phyloP scores from a whole-genome alignment of 2,113 vertebrate species.

The Ramphastos sulfuratus region DNA sequence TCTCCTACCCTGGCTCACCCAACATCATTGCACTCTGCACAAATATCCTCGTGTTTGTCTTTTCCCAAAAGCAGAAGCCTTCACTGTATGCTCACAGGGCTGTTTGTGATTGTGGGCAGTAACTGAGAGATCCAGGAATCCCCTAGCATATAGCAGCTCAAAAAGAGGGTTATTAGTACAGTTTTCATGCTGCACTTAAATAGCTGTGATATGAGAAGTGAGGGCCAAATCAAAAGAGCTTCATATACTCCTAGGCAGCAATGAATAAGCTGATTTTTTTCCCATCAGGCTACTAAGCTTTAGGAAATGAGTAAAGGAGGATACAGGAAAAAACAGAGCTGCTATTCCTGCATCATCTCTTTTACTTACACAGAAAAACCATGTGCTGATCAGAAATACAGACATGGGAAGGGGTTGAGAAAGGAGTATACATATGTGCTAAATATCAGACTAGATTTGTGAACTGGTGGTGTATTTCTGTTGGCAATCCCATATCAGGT shows the following conservation, averaged over 20 bases:
- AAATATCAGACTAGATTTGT: neutral
- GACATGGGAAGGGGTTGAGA: neutral
- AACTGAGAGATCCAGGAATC: neutral
- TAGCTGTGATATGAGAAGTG: neutral
- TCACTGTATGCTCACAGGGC: neutral
- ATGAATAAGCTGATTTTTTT: neutral
- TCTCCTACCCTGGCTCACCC: neutral
- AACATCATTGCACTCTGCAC: neutral
- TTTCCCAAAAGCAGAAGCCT: neutral
- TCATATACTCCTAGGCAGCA: neutral
- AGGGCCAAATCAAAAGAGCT: neutral
- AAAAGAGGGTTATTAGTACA: neutral
- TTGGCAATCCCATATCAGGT: neutral
- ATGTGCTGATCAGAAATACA: neutral
- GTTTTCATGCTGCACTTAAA: neutral
- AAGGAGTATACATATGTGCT: neutral
- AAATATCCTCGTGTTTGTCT: neutral
- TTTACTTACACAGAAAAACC: neutral
- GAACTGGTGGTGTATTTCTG: neutral
- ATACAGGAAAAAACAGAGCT: neutral
- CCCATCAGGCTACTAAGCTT: neutral
- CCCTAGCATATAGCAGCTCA: neutral
- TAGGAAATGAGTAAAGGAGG: neutral
- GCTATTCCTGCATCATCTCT: accelerated
- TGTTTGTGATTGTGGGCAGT: neutral